Conservation (phyloP, 2,797 vertebrate genomes). For the Gambusia yucatana region DNA sequence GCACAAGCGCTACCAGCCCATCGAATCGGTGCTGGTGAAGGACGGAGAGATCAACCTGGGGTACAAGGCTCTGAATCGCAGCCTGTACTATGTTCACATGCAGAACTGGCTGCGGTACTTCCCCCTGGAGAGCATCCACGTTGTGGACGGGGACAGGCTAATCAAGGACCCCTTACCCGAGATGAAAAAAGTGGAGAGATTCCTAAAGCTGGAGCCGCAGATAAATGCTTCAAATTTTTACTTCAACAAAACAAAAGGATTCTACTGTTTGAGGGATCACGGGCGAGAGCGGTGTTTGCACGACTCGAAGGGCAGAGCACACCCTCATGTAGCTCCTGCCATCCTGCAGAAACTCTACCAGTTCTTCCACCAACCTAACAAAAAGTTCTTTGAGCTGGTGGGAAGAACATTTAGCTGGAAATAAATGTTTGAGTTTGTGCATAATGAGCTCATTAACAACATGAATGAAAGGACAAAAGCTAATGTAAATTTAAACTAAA, state of each 20-base stretch:
- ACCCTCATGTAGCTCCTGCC: conserved; percentile 86
- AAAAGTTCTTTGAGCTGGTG: conserved; percentile 92
- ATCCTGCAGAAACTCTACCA: conserved; percentile 89
- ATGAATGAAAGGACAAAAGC: conserved; percentile 38
- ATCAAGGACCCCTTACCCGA: conserved; percentile 93
- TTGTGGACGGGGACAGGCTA: conserved; percentile 93
- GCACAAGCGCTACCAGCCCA: conserved; percentile 89
- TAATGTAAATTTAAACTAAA: conserved; percentile 84
- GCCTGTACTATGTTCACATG: conserved; percentile 92
- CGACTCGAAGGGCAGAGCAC: conserved; percentile 92
- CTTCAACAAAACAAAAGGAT: conserved; percentile 97
- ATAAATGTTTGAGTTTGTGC: conserved; percentile 57
- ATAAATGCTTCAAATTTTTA: conserved; percentile 96
- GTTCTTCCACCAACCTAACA: conserved; percentile 94
- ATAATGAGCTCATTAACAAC: conserved; percentile 34
- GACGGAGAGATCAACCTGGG: conserved; percentile 88
- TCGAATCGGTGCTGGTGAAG: conserved; percentile 90
- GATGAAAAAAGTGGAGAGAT: conserved; percentile 91
- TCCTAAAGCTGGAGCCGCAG: conserved; percentile 89
- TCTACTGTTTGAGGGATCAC: conserved; percentile 92
- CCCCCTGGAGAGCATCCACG: conserved; percentile 86
- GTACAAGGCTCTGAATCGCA: conserved; percentile 97
- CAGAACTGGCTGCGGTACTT: conserved; percentile 93
- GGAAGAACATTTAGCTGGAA: conserved; percentile 96
- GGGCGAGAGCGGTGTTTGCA: conserved; percentile 94